Base-by-base conservation (phyloP, 2,888 invertebrate species). In the Dryococelus australis region DNA sequence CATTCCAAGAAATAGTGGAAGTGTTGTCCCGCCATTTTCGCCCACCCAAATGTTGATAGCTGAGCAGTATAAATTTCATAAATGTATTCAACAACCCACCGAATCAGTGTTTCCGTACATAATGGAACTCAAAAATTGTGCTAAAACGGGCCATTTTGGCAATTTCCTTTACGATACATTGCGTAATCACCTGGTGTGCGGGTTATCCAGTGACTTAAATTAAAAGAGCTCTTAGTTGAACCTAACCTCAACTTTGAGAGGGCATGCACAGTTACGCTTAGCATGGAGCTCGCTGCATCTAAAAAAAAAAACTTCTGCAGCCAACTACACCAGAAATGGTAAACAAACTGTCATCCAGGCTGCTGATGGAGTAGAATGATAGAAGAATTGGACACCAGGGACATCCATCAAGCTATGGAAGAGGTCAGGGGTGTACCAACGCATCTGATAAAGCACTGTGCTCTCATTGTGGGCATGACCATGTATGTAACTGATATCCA, bases 11-110 rank as follows among this genome's bases (percentile, higher is more conserved):
- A 81, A 85, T 90, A 86, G 88, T 88, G 51, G 86, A 86, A 27
- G 88, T 80, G 8, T 86, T 90, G 84, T 20, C 84, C 26, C 51
- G 87, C 16, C 90, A 89, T 43, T 90, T 88, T 81, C 85, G 35
- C 90, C 90, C 28, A 89, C 89, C 88, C 87, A 88, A 28, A 89
- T 90, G 80, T 86, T 3, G 90, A 91, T 88, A 79, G 90, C n/a
- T n/a, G n/a, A n/a, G n/a, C n/a, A n/a, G 24, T 91, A 90, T 85
- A 89, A 89, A 86, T 90, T 91, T 87, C 90, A 90, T 86, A 89
- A 89, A 84, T 87, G 89, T 26, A 53, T 88, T 79, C 90, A 90
- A 88, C 35, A 65, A 20, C 84, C 78, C 12, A 85, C 84, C 5
- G 89, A 90, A 86, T 87, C 87, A 12, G 87, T 90, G 16, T 83